These are phyloP conservation scores for Stramonita haemastoma DNA, from an alignment of 2,888 invertebrate species.

Conservation along the genomic window DNA sequence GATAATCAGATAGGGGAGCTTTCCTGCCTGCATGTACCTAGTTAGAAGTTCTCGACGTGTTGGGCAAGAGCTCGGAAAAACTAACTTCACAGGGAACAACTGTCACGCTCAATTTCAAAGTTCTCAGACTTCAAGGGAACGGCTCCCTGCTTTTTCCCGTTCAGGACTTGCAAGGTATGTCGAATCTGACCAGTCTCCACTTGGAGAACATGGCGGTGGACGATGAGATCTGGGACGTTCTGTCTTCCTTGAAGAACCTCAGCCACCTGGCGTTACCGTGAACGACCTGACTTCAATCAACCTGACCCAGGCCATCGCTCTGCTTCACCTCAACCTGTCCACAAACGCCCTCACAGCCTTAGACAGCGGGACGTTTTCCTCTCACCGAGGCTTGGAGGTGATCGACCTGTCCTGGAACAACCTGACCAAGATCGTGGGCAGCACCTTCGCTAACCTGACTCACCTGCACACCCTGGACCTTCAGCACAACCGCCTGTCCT, in stretches of 20 bases:
- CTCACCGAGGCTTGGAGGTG: not conserved
- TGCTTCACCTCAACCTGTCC: conserved; percentile 34
- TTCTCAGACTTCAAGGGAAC: conserved; percentile 33
- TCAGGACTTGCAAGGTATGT: not conserved
- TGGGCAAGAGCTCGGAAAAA: conserved; percentile 19
- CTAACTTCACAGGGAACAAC: not conserved
- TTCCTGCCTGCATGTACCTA: not conserved
- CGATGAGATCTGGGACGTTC: conserved; percentile 41
- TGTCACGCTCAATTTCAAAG: not conserved
- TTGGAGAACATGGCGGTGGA: conserved; percentile 36
- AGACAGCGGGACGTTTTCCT: conserved; percentile 19
- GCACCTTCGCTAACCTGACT: conserved; percentile 28
- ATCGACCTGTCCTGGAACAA: conserved; percentile 43
- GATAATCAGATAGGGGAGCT: conserved; percentile 1
- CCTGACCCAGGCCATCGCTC: not conserved
- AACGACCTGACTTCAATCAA: conserved; percentile 37
- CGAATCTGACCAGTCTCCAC: conserved; percentile 23
- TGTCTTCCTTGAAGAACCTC: conserved; percentile 20
- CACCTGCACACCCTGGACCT: conserved; percentile 32
- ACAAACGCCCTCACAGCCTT: conserved; percentile 29
- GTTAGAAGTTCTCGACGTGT: not conserved
- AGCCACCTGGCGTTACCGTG: conserved; percentile 27
- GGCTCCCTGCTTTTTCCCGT: not conserved
- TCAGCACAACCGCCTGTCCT: conserved; percentile 32
- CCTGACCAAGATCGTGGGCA: not conserved